Evolutionary conservation across 1,140 invertebrate species (phyloP).

Genomic region (Magallana angulata): DNA sequence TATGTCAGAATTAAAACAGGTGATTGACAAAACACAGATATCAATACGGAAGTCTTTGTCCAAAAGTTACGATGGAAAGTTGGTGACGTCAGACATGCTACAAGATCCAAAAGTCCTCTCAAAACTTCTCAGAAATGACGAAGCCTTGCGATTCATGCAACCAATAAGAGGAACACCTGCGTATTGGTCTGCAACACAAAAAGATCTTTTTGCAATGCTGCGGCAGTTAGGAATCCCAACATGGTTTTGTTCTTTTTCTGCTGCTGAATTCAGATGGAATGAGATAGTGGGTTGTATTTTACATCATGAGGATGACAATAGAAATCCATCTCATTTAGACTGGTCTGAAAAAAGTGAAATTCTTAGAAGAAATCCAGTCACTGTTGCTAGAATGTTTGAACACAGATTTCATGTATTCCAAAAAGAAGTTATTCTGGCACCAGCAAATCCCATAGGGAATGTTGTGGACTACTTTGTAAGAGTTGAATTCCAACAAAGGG

Average conservation of each 20-base stretch:
- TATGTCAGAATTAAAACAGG: slow-evolving; percentile 37
- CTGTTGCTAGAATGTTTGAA: slow-evolving; percentile 41
- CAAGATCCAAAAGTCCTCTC: neutral
- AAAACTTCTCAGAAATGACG: slow-evolving; percentile 48
- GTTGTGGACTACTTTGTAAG: too few relatives aligned
- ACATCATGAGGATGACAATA: neutral
- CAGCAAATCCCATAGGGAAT: slow-evolving; percentile 39
- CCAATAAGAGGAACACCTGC: slow-evolving; percentile 53
- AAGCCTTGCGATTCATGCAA: slow-evolving; percentile 57
- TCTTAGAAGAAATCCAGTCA: slow-evolving; percentile 36
- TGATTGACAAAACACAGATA: slow-evolving; percentile 28
- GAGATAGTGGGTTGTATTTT: slow-evolving; percentile 47
- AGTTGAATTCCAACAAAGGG: too few relatives aligned
- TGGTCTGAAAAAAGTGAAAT: neutral
- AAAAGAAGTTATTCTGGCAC: slow-evolving; percentile 20
- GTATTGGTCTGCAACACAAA: neutral
- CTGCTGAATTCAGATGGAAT: slow-evolving; percentile 51
- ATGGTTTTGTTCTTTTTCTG: too few relatives aligned
- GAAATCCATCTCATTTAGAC: too few relatives aligned
- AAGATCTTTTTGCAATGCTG: too few relatives aligned
- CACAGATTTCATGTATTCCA: slow-evolving; percentile 37
- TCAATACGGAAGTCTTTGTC: slow-evolving; percentile 29
- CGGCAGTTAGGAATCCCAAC: too few relatives aligned
- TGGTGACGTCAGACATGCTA: slow-evolving; percentile 40
- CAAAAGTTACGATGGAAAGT: neutral